Conservation (phyloP, 1,140 invertebrate genomes). For the Cydia splendana region DNA sequence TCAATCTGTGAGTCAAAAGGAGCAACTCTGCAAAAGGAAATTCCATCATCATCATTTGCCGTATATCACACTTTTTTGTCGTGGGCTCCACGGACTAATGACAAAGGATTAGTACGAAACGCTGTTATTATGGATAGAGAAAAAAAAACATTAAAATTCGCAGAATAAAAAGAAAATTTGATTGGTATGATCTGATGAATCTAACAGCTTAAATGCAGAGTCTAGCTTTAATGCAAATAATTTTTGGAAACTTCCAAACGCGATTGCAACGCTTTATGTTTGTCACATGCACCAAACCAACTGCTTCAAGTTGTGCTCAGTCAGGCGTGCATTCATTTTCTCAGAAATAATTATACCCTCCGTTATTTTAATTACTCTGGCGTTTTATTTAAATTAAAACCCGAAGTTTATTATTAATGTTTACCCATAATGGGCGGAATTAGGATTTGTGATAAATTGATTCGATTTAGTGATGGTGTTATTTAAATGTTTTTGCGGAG, state of each 20-base stretch:
- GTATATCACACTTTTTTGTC: no score
- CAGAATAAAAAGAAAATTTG: no score
- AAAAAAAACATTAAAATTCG: no score
- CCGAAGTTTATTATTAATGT: constrained; percentile 23
- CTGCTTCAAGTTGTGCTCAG: constrained; percentile 27
- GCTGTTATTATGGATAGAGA: not conserved
- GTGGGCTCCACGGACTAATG: no score
- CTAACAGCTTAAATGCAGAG: no score
- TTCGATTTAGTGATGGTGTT: constrained; percentile 16
- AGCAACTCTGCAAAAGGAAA: no score
- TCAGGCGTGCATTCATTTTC: constrained; percentile 36
- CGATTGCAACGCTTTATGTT: not conserved
- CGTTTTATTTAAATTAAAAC: constrained; percentile 22
- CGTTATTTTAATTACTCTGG: constrained; percentile 36
- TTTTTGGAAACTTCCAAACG: no score
- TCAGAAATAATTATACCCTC: constrained; percentile 34
- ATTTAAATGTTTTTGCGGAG: constrained; percentile 13
- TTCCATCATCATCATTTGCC: no score
- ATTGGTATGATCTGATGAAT: no score
- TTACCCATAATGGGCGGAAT: constrained; percentile 19
- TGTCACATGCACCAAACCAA: constrained; percentile 14
- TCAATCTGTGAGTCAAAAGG: no score
- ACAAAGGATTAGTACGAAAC: no score
- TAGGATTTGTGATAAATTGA: constrained; percentile 27
- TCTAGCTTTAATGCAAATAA: no score